Conservation (phyloP, 2,113 vertebrate genomes). For the Spermophilus dauricus region DNA sequence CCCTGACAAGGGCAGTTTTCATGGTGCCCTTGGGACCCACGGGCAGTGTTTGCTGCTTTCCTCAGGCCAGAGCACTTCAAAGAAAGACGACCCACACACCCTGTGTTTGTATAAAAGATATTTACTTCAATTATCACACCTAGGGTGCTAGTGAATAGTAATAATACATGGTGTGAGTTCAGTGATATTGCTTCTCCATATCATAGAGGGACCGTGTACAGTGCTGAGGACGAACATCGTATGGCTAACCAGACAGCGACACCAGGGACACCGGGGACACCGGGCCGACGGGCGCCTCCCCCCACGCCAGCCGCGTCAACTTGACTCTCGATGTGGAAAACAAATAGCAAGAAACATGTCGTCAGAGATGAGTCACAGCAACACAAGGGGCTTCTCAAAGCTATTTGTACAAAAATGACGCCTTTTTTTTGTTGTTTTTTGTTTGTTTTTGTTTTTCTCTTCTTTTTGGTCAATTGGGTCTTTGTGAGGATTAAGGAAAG, state of each 20-base stretch:
- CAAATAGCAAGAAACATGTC: constrained; percentile 90
- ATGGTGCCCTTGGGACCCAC: constrained; percentile 24
- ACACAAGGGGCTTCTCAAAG: constrained; percentile 91
- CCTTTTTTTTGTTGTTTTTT: constrained; percentile 82
- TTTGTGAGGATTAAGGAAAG: constrained; percentile 85
- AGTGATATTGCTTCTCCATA: constrained; percentile 99
- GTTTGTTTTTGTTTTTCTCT: constrained; percentile 82
- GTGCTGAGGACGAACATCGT: constrained; percentile 97
- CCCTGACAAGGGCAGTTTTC: neutral
- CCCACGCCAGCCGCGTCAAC: constrained; percentile 90
- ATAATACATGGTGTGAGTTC: constrained; percentile 99
- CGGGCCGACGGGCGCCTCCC: constrained; percentile 86
- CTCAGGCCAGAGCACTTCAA: constrained; percentile 81
- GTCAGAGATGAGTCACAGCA: constrained; percentile 91
- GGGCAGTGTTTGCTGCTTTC: constrained; percentile 88
- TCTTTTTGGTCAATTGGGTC: constrained; percentile 90
- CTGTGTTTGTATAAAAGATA: constrained; percentile 99
- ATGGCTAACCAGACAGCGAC: constrained; percentile 92
- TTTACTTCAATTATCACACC: constrained; percentile 99
- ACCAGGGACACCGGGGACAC: constrained; percentile 51
- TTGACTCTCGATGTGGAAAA: constrained; percentile 88
- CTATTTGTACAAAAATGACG: constrained; percentile 90
- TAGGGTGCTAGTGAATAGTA: constrained; percentile 99
- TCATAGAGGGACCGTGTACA: constrained; percentile 99
- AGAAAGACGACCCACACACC: constrained; percentile 91